A percentile compares a stretch with the other conserved stretches of the same genome.
phyloP scores from a whole-genome alignment of 2,888 invertebrate genomes.

The Anthophora plumipes region DNA sequence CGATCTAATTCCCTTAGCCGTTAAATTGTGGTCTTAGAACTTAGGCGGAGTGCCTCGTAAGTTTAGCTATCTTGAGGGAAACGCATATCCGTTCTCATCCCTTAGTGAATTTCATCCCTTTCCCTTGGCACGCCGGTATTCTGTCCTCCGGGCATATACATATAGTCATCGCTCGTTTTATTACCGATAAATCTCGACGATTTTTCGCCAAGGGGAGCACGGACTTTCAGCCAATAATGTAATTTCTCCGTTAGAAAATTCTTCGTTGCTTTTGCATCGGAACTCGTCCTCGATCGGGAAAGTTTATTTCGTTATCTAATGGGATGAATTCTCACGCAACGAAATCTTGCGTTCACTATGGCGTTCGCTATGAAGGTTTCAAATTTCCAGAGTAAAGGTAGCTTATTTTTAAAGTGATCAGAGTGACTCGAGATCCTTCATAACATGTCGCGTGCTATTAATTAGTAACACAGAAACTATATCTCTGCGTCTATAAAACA shows the following conservation, averaged over 20 bases:
- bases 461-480: too few species aligned
- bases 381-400: too few species aligned
- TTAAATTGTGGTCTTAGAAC: slow-evolving; percentile 70
- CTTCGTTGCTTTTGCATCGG: neutral
- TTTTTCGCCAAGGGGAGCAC: slow-evolving; percentile 35
- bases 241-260: slow-evolving; percentile 37
- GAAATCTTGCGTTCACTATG: too few species aligned
- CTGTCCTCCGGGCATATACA: slow-evolving; percentile 28
- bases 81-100: slow-evolving; percentile 54
- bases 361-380: too few species aligned
- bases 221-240: slow-evolving; percentile 31
- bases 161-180: slow-evolving; percentile 58
- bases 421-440: too few species aligned
- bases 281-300: neutral
- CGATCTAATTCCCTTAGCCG: slow-evolving; percentile 64
- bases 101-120: slow-evolving; percentile 55
- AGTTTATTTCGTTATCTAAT: neutral
- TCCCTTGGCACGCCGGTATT: slow-evolving; percentile 16
- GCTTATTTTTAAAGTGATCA: too few species aligned
- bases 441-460: too few species aligned
- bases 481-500: too few species aligned
- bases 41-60: slow-evolving; percentile 62
- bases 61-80: slow-evolving; percentile 52
- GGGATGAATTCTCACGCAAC: too few species aligned
- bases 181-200: slow-evolving; percentile 61